Base-by-base conservation (phyloP, 2,888 invertebrate genomes). In the Nephrotoma flavescens region DNA sequence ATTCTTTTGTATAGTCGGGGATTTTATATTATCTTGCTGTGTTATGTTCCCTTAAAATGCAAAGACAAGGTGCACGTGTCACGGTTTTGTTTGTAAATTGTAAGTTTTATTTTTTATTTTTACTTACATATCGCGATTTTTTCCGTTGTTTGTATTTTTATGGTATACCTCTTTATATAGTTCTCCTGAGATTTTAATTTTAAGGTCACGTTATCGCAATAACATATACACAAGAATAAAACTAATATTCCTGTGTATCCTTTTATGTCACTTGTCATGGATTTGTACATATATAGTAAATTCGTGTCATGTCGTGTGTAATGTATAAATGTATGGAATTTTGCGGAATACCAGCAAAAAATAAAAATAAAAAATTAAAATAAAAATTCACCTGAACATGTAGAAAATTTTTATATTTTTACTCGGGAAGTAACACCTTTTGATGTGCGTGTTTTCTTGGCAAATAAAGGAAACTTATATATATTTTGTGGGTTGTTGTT, bases 121-220 rank as follows among this genome's bases (percentile, higher is more conserved):
- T 31, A 9, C 31, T 71, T 19, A 71, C 71, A 71, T 71, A 71
- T 71, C 71, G 71, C 71, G 71, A 71, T 71, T 71, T 31, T 52
- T 52, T 15, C 7, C 5, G 31, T 31, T 31, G 31, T 31, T 31
- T 31, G 31, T 31, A 31, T 31, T 31, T 52, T 52, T 15, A 31
- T 71, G 19, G 31, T 71, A 71, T 47, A 47, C 71, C 2, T 31
- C 31, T 31, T 31, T 71, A 31, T 71, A 71, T 71, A 71, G 71
- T 71, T 9, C 86, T 47, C 86, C 41, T 86, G 86, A 86, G 86
- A 86, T 45, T 71, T 71, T 71, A 71, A 44, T 86, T 45, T 47
- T 86, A 42, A 47, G 86, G 86, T 86, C 86, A 86, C 86, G 86
- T 86, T 86, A 86, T 86, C 41, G 86, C 45, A 86, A 86, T 86